These are phyloP conservation scores for Diacarnus erythraeanus DNA, from an alignment of 37 sponge, comb jelly and placozoan species.

Conservation along the genomic window DNA sequence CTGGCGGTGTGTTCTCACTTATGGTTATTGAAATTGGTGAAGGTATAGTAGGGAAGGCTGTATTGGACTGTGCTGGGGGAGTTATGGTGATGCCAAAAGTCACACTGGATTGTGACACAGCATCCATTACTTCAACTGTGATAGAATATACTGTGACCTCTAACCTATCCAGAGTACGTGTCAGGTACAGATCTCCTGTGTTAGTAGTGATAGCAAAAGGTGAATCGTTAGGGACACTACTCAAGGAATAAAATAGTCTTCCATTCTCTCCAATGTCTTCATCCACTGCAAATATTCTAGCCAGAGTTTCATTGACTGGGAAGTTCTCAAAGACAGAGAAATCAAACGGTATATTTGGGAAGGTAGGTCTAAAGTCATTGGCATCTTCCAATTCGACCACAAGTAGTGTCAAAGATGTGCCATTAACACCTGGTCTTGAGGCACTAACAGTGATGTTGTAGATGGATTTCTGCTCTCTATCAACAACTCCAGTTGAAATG, in stretches of 20 bases:
- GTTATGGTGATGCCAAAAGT: neutral
- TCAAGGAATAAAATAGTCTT: constrained; percentile 15
- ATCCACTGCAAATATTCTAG: constrained; percentile 55
- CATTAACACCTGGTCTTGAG: neutral
- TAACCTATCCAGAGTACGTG: constrained; percentile 22
- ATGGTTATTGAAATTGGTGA: neutral
- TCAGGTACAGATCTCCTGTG: constrained; percentile 57
- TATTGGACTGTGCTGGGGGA: neutral
- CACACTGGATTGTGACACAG: neutral
- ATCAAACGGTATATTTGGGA: constrained; percentile 21
- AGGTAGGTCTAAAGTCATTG: constrained; percentile 63
- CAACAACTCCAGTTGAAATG: constrained; percentile 11
- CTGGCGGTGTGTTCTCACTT: constrained; percentile 19
- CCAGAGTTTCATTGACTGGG: constrained; percentile 10
- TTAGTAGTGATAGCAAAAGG: constrained; percentile 43
- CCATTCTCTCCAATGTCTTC: constrained; percentile 36
- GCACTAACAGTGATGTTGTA: constrained; percentile 52
- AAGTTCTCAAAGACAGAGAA: constrained; percentile 30
- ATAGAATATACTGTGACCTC: constrained; percentile 9
- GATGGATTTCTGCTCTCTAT: constrained; percentile 7
- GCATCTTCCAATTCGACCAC: constrained; percentile 50
- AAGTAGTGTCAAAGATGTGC: constrained; percentile 26
- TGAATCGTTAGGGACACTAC: neutral
- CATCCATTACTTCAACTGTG: constrained; percentile 30
- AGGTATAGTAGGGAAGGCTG: neutral